A percentile compares a stretch with the other conserved stretches of the same genome.
These are phyloP conservation scores for Apis dorsata DNA, from an alignment of 1,140 invertebrate genomes.

Conservation along the genomic window DNA sequence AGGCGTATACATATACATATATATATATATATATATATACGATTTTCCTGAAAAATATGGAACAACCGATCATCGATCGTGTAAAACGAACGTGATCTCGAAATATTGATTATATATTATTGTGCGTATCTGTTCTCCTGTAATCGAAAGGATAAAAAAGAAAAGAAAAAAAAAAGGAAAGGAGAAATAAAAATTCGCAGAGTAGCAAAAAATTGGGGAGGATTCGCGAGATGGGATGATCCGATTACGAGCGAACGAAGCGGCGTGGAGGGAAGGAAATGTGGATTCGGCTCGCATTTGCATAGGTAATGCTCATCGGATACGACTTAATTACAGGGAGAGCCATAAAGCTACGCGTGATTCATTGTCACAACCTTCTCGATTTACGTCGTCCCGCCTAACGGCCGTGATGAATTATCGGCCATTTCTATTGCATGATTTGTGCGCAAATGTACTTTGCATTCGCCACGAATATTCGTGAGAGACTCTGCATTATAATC, in stretches of 20 bases:
- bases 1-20: not conserved
- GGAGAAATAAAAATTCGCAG: slow-evolving; percentile 7
- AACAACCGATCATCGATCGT: not conserved
- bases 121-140: not conserved
- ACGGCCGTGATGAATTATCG: slow-evolving; percentile 52
- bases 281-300: slow-evolving; percentile 39
- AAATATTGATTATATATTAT: not conserved
- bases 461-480: slow-evolving; percentile 19
- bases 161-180: slow-evolving; percentile 12
- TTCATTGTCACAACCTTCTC: slow-evolving; percentile 66
- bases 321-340: slow-evolving; percentile 61
- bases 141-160: not conserved
- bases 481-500: slow-evolving; percentile 48
- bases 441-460: slow-evolving; percentile 58
- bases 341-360: slow-evolving; percentile 58
- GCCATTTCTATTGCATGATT: slow-evolving; percentile 60
- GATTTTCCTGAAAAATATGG: slow-evolving; percentile 13
- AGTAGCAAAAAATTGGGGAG: not conserved
- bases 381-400: slow-evolving; percentile 55
- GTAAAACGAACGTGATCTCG: no score
- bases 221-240: slow-evolving; percentile 9
- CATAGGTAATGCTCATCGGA: slow-evolving; percentile 56
- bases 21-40: slow-evolving; percentile 18
- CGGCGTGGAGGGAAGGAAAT: slow-evolving; percentile 19
- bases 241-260: slow-evolving; percentile 36